A percentile compares a stretch with the other conserved stretches of the same genome.
Evolutionary conservation across 1,140 invertebrate species (phyloP).

Genomic region (Asbolus verrucosus): DNA sequence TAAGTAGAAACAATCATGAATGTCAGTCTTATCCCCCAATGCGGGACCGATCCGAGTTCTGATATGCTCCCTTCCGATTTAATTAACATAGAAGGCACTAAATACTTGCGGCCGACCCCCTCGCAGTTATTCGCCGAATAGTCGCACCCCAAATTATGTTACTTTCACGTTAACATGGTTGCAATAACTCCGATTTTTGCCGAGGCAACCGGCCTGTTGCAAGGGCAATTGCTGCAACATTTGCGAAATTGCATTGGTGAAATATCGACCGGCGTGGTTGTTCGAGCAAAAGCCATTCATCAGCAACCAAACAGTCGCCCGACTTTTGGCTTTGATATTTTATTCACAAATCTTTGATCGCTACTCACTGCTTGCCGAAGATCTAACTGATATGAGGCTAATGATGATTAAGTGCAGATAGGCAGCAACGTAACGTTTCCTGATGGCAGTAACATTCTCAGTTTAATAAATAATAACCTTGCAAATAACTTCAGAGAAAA

Average conservation of each 20-base stretch:
- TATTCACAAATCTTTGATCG: conserved; percentile 14
- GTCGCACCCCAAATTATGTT: no score
- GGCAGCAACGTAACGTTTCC: not conserved
- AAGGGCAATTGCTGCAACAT: no score
- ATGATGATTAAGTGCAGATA: conserved; percentile 8
- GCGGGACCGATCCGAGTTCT: not conserved
- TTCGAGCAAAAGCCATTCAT: not conserved
- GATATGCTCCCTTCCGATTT: not conserved
- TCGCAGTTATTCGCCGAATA: no score
- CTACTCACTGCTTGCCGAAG: conserved; percentile 10
- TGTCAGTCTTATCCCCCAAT: conserved; percentile 1
- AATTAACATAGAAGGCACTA: not conserved
- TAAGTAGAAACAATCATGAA: conserved; percentile 55
- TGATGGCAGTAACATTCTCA: not conserved
- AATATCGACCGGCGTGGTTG: not conserved
- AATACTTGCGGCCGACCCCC: no score
- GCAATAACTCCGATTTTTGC: not conserved
- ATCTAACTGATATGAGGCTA: conserved; percentile 15
- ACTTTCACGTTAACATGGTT: not conserved
- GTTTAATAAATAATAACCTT: conserved; percentile 27
- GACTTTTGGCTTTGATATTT: conserved; percentile 15
- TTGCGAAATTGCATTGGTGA: conserved; percentile 1
- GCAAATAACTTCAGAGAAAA: not conserved
- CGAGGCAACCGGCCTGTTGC: not conserved
- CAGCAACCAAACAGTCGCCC: not conserved